Evolutionary conservation across 2,888 invertebrate genomes (phyloP).

Genomic region (Protodeltote pygarga): DNA sequence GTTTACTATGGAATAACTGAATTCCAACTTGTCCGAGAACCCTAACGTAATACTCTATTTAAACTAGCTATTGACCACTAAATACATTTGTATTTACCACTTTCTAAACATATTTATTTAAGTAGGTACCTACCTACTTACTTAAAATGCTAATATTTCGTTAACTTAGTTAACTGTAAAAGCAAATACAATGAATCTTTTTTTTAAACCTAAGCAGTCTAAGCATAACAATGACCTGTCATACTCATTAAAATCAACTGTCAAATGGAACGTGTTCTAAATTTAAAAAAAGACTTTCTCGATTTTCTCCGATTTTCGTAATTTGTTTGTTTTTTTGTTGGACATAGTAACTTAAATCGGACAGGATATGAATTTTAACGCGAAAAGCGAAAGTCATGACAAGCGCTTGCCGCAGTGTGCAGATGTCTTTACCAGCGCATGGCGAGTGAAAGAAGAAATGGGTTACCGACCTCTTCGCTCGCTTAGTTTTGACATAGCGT

Average conservation of each 20-base stretch:
- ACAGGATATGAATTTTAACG: constrained; percentile 65
- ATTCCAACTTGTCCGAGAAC: too few species aligned
- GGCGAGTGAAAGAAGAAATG: constrained; percentile 81
- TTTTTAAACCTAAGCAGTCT: too few species aligned
- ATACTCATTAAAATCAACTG: constrained; percentile 4
- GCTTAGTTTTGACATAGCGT: constrained; percentile 60
- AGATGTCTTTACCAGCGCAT: constrained; percentile 38
- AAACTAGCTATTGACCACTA: too few species aligned
- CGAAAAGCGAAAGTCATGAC: constrained; percentile 65
- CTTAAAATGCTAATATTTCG: too few species aligned
- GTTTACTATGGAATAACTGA: too few species aligned
- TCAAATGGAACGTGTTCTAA: constrained; percentile 17
- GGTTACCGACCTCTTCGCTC: constrained; percentile 47
- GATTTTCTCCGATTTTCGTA: constrained; percentile 34
- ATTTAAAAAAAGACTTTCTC: constrained; percentile 41
- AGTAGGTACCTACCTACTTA: too few species aligned
- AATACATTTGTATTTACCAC: too few species aligned
- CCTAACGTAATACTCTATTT: too few species aligned
- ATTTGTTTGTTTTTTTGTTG: constrained; percentile 18
- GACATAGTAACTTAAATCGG: constrained; percentile 47
- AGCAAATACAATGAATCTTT: too few species aligned
- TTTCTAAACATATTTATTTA: too few species aligned
- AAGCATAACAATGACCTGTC: neutral
- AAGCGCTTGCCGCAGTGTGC: constrained; percentile 38
- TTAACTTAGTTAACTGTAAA: too few species aligned